Base-by-base conservation (phyloP, 2,888 invertebrate species). In the Teleiodes luculella region DNA sequence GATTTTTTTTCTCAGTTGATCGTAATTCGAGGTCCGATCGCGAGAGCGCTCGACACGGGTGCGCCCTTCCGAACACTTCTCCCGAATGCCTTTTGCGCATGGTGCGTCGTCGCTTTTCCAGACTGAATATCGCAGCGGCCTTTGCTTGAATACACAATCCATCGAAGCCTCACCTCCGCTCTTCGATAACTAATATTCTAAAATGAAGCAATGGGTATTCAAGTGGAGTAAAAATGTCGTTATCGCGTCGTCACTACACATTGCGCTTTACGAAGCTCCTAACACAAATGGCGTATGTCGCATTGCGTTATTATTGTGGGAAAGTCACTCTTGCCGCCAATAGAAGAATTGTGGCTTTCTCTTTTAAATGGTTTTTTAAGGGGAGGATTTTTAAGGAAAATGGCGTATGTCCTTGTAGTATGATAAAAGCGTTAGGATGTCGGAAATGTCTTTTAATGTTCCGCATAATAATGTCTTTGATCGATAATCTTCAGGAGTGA, bases 71-170 rank as follows among this genome's bases (percentile, higher is more conserved):
- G 60, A 60, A 53, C 67, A 67, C 62, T 50, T 50, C 54, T 55
- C 70, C 73, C 76, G 83, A 85, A 80, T 87, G 84, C 80, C 80
- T 77, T 84, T 77, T 88, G 88, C 88, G 88, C 88, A 87, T 86
- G 86, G 81, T 73, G 72, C 64, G 63, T 62, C 57, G 62, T 57
- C 58, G 6, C 28, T 57, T 3, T n/a, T 7, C 20, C 28, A 43
- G 24, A 20, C 43, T 43, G 28, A 10, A 43, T 43, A 28, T 6
- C 7, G 28, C 10, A 11, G 43, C 24, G 6, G 2, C 6, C 7
- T 11, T 7, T n/a, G 28, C 43, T 20, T 11, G 11, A 1, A 7
- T 11, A 13, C n/a, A 3, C 28, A 5, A 43, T 43, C 28, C 43
- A 43, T 13, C n/a, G 8, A 13, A n/a, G 5, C 28, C 13, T 43